Base-by-base conservation (phyloP, 2,888 invertebrate genomes). In the Gnatocerus cornutus region DNA sequence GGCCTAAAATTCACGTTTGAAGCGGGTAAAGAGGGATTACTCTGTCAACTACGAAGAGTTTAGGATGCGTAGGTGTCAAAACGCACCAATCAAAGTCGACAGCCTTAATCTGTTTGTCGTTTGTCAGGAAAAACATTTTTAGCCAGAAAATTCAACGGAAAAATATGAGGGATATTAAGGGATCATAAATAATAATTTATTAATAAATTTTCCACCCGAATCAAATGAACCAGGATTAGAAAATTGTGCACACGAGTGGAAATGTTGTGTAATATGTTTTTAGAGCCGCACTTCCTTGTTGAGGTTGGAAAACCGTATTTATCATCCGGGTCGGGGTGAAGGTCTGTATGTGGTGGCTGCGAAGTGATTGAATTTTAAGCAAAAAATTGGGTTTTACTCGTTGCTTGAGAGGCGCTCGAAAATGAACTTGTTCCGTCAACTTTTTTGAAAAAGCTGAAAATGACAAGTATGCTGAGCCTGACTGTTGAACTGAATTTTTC, bases 221-320 rank as follows among this genome's bases (percentile, higher is more conserved):
- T 13, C 37, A 53, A 53, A 53, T 33, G 37, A 53, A 29, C 6
- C 12, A 8, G 58, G 13, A 45, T 58, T 58, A 45, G 21, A 45
- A 45, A 45, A 58, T 37, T 58, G 58, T 29, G 58, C 45, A 33
- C 29, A 30, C n/a, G 10, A 58, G 58, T 45, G 45, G 58, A 58
- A 58, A 58, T 30, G 27, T 13, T 30, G 10, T 58, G 29, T 58
- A 58, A 58, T 58, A 45, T 43, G 45, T 43, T 58, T 45, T 58
- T 41, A n/a, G 55, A 56, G 9, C 39, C 41, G 21, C n/a, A 58
- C 45, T 33, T 58, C 21, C 48, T 27, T 45, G 30, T 56, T 41
- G 39, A 7, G 37, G 16, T 14, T 16, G 41, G 55, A 56, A 56
- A 41, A 2, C 53, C 55, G 55, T 56, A 33, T 56, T 56, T 56